Conservation (phyloP, 1,140 invertebrate species). For the Homarus americanus region DNA sequence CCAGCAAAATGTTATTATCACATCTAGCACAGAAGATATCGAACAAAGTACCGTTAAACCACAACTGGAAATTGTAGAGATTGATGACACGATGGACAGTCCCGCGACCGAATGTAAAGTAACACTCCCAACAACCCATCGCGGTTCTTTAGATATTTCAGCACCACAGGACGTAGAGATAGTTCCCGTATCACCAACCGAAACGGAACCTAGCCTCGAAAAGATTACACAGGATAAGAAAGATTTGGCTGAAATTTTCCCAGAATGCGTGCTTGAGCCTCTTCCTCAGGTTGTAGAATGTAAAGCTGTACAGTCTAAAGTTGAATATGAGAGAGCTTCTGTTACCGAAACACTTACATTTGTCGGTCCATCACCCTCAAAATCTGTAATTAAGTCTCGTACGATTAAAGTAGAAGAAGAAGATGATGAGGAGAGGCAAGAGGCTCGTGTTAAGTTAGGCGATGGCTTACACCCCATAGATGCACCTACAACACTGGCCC, state of each 20-base stretch:
- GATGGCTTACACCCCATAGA: constrained; percentile 6
- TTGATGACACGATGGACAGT: constrained; percentile 39
- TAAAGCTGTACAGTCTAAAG: constrained; percentile 57
- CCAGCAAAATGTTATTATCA: constrained; percentile 30
- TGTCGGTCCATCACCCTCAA: constrained; percentile 58
- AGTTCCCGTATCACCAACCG: constrained; percentile 11
- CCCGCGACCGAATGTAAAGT: constrained; percentile 37
- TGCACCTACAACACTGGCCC: constrained; percentile 23
- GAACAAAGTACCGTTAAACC: constrained; percentile 8
- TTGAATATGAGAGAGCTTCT: constrained; percentile 60
- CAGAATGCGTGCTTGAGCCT: constrained; percentile 45
- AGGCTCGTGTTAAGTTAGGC: constrained; percentile 14
- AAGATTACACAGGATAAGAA: constrained; percentile 26
- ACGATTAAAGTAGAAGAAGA: constrained; percentile 73
- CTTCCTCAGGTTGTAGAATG: constrained; percentile 57
- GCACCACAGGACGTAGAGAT: constrained; percentile 37
- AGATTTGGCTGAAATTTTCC: constrained; percentile 23
- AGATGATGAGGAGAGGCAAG: constrained; percentile 22
- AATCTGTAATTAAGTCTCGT: constrained; percentile 42
- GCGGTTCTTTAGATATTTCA: constrained; percentile 24
- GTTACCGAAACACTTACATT: constrained; percentile 70
- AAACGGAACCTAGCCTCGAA: constrained; percentile 6
- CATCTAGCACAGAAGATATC: constrained; percentile 7
- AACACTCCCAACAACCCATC: constrained; percentile 28
- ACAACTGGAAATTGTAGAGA: constrained; percentile 47